phyloP scores from a whole-genome alignment of 2,888 invertebrate species.

The Athrips mouffetella region DNA sequence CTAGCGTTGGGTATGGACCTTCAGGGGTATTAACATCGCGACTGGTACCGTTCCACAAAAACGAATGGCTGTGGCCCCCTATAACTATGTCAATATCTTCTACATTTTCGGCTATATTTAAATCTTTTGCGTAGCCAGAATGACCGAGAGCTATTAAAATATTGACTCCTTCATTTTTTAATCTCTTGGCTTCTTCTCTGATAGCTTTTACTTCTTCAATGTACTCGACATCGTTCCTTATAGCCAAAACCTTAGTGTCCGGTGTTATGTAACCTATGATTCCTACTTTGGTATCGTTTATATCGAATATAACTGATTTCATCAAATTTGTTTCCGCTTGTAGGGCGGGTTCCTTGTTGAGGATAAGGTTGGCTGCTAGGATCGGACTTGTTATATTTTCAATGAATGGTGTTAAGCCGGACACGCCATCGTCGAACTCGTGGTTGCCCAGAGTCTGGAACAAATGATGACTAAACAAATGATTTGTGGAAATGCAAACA shows the following conservation, averaged over 20 bases:
- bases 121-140: constrained; percentile 88
- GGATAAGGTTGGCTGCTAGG: constrained; percentile 86
- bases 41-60: constrained; percentile 86
- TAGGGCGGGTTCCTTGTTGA: constrained; percentile 80
- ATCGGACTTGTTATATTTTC: constrained; percentile 84
- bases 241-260: constrained; percentile 83
- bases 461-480: constrained; percentile 27
- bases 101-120: constrained; percentile 86
- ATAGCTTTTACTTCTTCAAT: constrained; percentile 84
- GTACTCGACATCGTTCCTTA: constrained; percentile 77
- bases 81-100: constrained; percentile 91
- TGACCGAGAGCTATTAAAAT: constrained; percentile 94
- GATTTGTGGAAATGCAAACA: constrained; percentile 3
- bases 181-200: constrained; percentile 79
- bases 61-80: constrained; percentile 95
- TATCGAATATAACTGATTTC: constrained; percentile 82
- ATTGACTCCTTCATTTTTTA: constrained; percentile 82
- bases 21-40: constrained; percentile 84
- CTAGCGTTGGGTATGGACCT: constrained; percentile 87
- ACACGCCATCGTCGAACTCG: constrained; percentile 91
- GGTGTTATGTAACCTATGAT: constrained; percentile 92
- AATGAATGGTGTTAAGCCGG: constrained; percentile 86
- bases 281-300: constrained; percentile 84
- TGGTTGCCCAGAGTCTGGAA: constrained; percentile 94
- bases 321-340: constrained; percentile 70